Base-by-base conservation (phyloP, 2,113 vertebrate genomes). In the Mastomys coucha region DNA sequence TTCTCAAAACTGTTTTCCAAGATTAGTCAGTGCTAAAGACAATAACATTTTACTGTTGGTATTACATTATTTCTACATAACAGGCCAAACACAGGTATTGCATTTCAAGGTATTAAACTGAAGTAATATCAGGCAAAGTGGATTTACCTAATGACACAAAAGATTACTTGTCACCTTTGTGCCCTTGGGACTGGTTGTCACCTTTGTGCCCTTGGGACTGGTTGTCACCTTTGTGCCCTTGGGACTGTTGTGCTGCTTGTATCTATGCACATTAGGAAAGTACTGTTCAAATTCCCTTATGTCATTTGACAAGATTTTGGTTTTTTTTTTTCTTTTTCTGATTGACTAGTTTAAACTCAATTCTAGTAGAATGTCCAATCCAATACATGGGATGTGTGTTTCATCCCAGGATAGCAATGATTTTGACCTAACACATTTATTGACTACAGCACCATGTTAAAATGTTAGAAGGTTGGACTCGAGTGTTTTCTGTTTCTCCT, bases 11-110 rank as follows among this genome's bases (percentile, higher is more conserved):
- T 81, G 1, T n/a, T 78, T 72, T 24, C 20, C 67, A 65, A 82
- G 53, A 92, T 92, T 63, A 80, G 51, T 84, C 87, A 86, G 28
- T 72, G 7, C 22, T 95, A 82, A 93, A 72, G 56, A 63, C 87
- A 92, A 63, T 77, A 86, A 42, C 22, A 80, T 36, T 58, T 85
- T 65, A 76, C 26, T 84, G 70, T 51, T 92, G 11, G 8, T 39
- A 90, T 10, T 72, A 53, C 31, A 65, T 56, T 82, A 65, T 88
- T 88, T 88, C 51, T 76, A 78, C 78, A 14, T 87, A 31, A 65
- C 31, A 73, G 73, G 6, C 7, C 89, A 87, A 76, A 73, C 42
- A 4, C 13, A 63, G 73, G 56, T 51, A 75, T 89, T 97, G 78
- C 7, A 42, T 53, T 82, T 87, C 11, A 89, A 36, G 13, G 3